These are phyloP conservation scores for Eilema depressum DNA, from an alignment of 2,888 invertebrate genomes.

Conservation along the genomic window DNA sequence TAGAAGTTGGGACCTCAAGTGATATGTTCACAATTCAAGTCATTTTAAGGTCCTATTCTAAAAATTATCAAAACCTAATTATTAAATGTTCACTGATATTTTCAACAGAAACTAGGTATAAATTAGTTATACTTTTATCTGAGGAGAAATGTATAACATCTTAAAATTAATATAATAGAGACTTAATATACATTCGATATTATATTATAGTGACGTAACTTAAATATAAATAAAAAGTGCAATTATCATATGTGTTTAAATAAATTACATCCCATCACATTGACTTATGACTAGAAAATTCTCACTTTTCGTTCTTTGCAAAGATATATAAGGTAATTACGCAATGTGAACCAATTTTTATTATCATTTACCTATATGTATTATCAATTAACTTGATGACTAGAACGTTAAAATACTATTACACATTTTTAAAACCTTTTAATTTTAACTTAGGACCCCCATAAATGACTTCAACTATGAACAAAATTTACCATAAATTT, in stretches of 20 bases:
- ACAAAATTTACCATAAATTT: constrained; percentile 27
- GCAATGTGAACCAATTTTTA: constrained; percentile 3
- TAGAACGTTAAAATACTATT: constrained; percentile 25
- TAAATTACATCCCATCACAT: constrained; percentile 14
- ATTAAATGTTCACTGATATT: background rate
- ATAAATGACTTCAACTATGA: constrained; percentile 54
- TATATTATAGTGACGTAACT: background rate
- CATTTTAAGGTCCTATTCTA: constrained; percentile 46
- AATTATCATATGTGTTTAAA: background rate
- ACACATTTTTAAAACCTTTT: constrained; percentile 7
- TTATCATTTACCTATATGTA: background rate
- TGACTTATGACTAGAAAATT: constrained; percentile 17
- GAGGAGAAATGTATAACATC: background rate
- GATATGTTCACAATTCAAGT: constrained; percentile 51
- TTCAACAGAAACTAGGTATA: background rate
- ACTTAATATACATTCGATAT: background rate
- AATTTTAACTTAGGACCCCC: constrained; percentile 42
- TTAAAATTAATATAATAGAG: background rate
- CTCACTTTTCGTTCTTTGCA: constrained; percentile 8
- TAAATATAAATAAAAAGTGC: background rate
- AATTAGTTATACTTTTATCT: background rate
- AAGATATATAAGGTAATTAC: constrained; percentile 1
- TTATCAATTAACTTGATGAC: constrained; percentile 13
- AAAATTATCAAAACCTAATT: constrained; percentile 7
- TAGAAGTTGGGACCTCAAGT: constrained; percentile 44